phyloP scores from a whole-genome alignment of 2,797 vertebrate species.

The Dermochelys coriacea region DNA sequence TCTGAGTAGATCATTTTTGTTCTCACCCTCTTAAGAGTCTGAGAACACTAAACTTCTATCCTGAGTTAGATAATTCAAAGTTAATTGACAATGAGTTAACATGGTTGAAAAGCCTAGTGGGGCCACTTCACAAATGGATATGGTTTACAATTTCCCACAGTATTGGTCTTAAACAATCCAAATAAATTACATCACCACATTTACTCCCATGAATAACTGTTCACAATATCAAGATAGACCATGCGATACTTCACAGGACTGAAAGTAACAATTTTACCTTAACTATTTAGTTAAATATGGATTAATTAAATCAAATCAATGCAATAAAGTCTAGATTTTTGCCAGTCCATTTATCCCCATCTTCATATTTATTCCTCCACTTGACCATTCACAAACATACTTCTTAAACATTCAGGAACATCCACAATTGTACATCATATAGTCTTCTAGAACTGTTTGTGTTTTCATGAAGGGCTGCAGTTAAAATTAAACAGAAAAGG shows the following conservation, averaged over 20 bases:
- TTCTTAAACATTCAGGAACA: background rate
- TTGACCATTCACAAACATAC: background rate
- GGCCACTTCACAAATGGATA: fast-evolving
- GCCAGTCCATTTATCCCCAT: background rate
- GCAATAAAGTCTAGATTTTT: fast-evolving
- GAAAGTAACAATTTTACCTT: background rate
- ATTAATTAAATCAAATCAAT: background rate
- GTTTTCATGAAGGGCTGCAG: conserved; percentile 42
- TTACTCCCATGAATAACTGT: background rate
- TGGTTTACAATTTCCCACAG: background rate
- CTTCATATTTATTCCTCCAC: background rate
- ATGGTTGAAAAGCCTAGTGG: background rate
- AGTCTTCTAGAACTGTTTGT: background rate
- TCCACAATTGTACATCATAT: background rate
- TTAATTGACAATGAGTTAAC: background rate
- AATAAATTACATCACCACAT: background rate
- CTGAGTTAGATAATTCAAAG: background rate
- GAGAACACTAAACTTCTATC: background rate
- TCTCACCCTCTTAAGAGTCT: background rate
- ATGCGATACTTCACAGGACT: background rate
- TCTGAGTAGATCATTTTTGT: background rate
- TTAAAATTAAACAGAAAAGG: background rate
- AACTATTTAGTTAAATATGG: background rate
- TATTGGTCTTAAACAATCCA: background rate
- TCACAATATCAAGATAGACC: background rate